Evolutionary conservation across 2,113 vertebrate species (phyloP).

Genomic region (Indicator indicator): DNA sequence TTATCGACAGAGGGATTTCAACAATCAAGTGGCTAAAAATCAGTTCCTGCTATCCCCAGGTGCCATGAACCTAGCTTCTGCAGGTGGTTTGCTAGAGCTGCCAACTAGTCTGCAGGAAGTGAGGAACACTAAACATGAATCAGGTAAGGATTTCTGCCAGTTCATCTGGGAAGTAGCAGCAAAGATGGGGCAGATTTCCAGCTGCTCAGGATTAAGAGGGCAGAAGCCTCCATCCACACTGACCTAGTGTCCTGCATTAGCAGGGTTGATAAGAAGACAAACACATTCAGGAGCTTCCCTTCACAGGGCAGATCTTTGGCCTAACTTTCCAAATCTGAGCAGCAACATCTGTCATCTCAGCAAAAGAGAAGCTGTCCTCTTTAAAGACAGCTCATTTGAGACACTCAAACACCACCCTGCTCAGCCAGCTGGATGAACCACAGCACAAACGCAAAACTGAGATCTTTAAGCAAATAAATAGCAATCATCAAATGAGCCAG

Average conservation of each 20-base stretch:
- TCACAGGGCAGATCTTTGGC: background rate
- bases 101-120: background rate
- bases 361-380: background rate
- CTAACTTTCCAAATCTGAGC: background rate
- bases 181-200: background rate
- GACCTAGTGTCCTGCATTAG: background rate
- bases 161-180: background rate
- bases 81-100: background rate
- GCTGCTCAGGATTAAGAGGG: background rate
- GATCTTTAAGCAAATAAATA: background rate
- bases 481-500: background rate
- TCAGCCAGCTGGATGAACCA: background rate
- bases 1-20: background rate
- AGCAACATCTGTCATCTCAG: background rate
- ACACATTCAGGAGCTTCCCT: background rate
- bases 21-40: background rate
- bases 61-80: background rate
- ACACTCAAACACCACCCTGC: background rate
- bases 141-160: background rate
- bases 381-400: background rate
- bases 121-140: background rate
- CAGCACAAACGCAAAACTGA: background rate
- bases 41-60: background rate
- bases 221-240: background rate
- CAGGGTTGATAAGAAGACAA: background rate